phyloP scores from a whole-genome alignment of 2,113 vertebrate species.

The Pachypanchax playfairii region DNA sequence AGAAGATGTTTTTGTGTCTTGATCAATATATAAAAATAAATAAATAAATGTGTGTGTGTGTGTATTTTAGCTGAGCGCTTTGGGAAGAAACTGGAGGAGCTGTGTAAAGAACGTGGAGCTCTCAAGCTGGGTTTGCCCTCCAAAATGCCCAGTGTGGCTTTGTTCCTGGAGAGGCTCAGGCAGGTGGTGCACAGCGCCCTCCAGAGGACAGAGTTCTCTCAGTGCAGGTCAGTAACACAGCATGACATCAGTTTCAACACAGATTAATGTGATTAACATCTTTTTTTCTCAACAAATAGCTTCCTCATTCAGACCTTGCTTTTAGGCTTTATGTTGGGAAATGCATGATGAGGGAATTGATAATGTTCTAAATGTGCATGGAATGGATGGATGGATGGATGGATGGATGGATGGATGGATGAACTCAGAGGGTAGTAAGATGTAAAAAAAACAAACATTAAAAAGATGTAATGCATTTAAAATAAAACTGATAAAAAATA shows the following conservation, averaged over 20 bases:
- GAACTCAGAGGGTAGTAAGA: too few relatives aligned
- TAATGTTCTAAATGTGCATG: too few relatives aligned
- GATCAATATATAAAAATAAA: background rate
- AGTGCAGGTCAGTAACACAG: constrained; percentile 59
- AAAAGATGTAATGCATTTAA: too few relatives aligned
- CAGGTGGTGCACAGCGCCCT: constrained; percentile 77
- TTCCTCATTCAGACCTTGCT: too few relatives aligned
- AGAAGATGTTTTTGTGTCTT: background rate
- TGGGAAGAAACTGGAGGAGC: constrained; percentile 83
- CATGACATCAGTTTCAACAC: too few relatives aligned
- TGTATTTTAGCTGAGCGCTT: constrained; percentile 83
- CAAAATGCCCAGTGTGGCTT: constrained; percentile 80
- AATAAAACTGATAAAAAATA: too few relatives aligned
- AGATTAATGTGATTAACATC: too few relatives aligned
- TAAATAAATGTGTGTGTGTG: constrained; percentile 23
- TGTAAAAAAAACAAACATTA: too few relatives aligned
- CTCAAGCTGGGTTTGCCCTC: constrained; percentile 86
- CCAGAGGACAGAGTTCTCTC: constrained; percentile 49
- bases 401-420: too few relatives aligned
- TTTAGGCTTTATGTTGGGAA: too few relatives aligned
- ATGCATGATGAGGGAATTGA: too few relatives aligned
- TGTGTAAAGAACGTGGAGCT: constrained; percentile 78
- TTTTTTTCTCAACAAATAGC: background rate
- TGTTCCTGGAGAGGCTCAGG: constrained; percentile 80
- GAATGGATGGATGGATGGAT: too few relatives aligned